Conservation (phyloP, 2,797 vertebrate genomes). For the Melanotaenia maccullochi region DNA sequence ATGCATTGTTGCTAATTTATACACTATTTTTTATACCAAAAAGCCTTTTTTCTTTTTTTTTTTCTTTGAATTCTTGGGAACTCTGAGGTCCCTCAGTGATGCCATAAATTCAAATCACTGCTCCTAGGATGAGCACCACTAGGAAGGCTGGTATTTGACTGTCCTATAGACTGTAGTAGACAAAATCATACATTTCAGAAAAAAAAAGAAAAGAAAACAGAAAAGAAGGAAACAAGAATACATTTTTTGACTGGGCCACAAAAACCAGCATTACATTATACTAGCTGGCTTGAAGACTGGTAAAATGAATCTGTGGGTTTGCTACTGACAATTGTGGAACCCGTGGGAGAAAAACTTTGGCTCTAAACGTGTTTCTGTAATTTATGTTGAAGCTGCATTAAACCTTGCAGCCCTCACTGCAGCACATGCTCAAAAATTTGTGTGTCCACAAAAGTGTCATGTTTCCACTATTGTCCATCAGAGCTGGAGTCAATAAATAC, state of each 20-base stretch:
- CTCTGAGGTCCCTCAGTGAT: neutral
- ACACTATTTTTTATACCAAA: neutral
- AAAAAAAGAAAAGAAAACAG: neutral
- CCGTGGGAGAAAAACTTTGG: neutral
- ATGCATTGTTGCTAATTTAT: neutral
- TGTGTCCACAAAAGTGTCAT: neutral
- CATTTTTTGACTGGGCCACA: slow-evolving; percentile 4
- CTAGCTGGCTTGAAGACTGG: slow-evolving; percentile 5
- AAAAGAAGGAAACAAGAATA: neutral
- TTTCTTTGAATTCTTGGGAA: too few species aligned
- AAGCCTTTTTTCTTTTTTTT: neutral
- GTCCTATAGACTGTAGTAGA: slow-evolving; percentile 2
- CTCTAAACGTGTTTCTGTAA: neutral
- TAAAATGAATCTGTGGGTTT: neutral
- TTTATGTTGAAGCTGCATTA: neutral
- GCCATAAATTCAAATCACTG: slow-evolving; percentile 13
- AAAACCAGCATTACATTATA: neutral
- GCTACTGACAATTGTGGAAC: neutral
- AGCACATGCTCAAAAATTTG: neutral
- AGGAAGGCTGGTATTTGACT: slow-evolving; percentile 7
- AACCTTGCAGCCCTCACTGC: neutral
- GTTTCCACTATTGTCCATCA: slow-evolving; percentile 1
- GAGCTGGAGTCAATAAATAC: neutral
- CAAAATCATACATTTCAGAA: neutral
- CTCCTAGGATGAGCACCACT: slow-evolving; percentile 11